Base-by-base conservation (phyloP, 2,888 invertebrate genomes). In the Trissolcus japonicus region DNA sequence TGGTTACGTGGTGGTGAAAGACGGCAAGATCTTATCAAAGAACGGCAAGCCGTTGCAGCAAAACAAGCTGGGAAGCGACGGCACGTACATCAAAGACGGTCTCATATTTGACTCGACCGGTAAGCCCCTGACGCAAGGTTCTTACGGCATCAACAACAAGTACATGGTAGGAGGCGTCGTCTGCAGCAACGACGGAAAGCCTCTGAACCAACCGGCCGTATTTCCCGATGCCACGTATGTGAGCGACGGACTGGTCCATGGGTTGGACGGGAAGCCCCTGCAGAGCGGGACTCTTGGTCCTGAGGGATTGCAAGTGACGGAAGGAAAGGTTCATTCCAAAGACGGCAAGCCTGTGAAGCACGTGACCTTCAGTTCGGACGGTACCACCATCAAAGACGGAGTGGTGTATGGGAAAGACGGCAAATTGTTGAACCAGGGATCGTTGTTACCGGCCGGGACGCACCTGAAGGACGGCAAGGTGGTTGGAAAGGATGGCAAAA, bases 141-240 rank as follows among this genome's bases (percentile, higher is more conserved):
- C 84, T 0, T 85, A 85, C 40, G 85, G 85, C n/a, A 83, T 84
- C 6, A 86, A 87, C 29, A 86, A 85, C 3, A 85, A 84, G 71
- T 86, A 86, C 75, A 85, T 88, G n/a, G 86, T 88, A 2, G 86
- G 84, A 6, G 88, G 88, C 46, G 63, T 86, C 2, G 86, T 88
- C n/a, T 87, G 85, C 72, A 85, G 84, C 48, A 82, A 83, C 29
- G 86, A 84, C 43, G 88, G 89, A 11, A 88, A 86, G 65, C 85
- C 87, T 1, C 66, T 85, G 29, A 86, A 80, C 50, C 86, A 86
- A 65, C 68, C 83, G 0, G 85, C 85, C 3, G 46, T 88, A 14
- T 63, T 88, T 35, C 88, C 88, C 2, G 88, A 88, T 43, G 67
- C 84, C 2, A 87, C 86, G 4, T 88, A 86, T 59, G 72, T 88